Percentiles rank a stretch among this genome's conserved stretches.
Evolutionary conservation across 2,888 invertebrate genomes (phyloP).

Genomic region (Eulithis prunata): DNA sequence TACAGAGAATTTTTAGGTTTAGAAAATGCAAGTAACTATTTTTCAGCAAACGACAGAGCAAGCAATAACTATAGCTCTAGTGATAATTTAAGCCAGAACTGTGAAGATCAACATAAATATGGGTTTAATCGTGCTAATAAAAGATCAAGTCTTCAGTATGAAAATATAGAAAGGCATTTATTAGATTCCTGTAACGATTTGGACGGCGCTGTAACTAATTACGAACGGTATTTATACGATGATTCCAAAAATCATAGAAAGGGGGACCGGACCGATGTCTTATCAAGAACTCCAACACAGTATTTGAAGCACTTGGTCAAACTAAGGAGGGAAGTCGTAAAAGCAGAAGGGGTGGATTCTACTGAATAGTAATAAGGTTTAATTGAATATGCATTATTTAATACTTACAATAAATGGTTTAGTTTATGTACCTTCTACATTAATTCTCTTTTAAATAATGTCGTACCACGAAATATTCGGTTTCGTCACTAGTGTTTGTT

Average conservation of each 20-base stretch:
- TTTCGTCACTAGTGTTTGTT: neutral
- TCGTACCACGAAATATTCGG: neutral
- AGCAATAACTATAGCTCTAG: slow-evolving; percentile 39
- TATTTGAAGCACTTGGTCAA: slow-evolving; percentile 84
- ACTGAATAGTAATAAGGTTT: slow-evolving; percentile 42
- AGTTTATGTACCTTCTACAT: too few relatives aligned
- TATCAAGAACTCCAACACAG: slow-evolving; percentile 76
- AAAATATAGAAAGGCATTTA: slow-evolving; percentile 60
- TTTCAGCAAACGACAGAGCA: slow-evolving; percentile 20
- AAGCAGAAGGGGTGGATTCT: slow-evolving; percentile 72
- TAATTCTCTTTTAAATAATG: neutral
- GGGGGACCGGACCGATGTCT: slow-evolving; percentile 24
- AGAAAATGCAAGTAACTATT: slow-evolving; percentile 37
- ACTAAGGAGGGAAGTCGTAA: slow-evolving; percentile 82
- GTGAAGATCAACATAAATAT: slow-evolving; percentile 41
- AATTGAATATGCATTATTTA: neutral
- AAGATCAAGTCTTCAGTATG: slow-evolving; percentile 46
- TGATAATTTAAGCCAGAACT: slow-evolving; percentile 43
- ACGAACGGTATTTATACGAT: slow-evolving; percentile 60
- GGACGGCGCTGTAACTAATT: slow-evolving; percentile 61
- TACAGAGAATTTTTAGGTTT: slow-evolving; percentile 59
- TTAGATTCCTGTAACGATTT: slow-evolving; percentile 64
- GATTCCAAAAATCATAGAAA: slow-evolving; percentile 46
- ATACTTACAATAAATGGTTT: neutral
- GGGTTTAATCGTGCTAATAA: slow-evolving; percentile 45